Base-by-base conservation (phyloP, 2,797 vertebrate genomes). In the Eidolon dupreanum region DNA sequence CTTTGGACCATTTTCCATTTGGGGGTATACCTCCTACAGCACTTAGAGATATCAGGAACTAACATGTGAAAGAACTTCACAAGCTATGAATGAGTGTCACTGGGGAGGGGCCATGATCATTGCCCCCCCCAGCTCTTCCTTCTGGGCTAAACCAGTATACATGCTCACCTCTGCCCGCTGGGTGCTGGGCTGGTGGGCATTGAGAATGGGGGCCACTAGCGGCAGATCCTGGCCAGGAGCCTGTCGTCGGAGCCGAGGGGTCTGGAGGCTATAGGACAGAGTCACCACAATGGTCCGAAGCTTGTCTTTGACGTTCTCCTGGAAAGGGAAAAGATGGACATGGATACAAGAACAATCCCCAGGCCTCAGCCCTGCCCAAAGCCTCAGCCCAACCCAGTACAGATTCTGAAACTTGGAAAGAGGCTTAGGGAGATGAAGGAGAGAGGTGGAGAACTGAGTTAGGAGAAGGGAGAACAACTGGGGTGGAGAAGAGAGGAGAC, bases 281-380 rank as follows among this genome's bases (percentile, higher is more conserved):
- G 98, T 98, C 98, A 99, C 96, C 0, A 98, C 97, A 84, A 99
- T 99, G 90, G 99, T 99, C 8, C 99, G 99, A 93, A 99, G 99
- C 97, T 99, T 99, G 98, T 99, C 99, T 61, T 98, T 99, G 95
- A 99, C 98, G 85, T 98, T 99, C 9, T 99, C 98, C 99, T 99
- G 90, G 0, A 43, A 74, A 90, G 55, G 59, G 49, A 59, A 63
- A 77, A 86, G 53, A 91, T 2, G 22, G 46, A 79, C 6, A 2
- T 17, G 55, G 51, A 88, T 19, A 5, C 11, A 66, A 53, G 38
- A 65, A 51, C 33, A 84, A 68, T 38, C 26, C 41, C 75, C 83
- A 41, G 70, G 12, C 33, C 61, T 31, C 82, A 87, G 38, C 46
- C 65, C 59, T 57, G 4, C 13, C 88, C 68, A 87, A 51, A 59